Conservation (phyloP, 1,140 invertebrate species). For the Zaprionus capensis region DNA sequence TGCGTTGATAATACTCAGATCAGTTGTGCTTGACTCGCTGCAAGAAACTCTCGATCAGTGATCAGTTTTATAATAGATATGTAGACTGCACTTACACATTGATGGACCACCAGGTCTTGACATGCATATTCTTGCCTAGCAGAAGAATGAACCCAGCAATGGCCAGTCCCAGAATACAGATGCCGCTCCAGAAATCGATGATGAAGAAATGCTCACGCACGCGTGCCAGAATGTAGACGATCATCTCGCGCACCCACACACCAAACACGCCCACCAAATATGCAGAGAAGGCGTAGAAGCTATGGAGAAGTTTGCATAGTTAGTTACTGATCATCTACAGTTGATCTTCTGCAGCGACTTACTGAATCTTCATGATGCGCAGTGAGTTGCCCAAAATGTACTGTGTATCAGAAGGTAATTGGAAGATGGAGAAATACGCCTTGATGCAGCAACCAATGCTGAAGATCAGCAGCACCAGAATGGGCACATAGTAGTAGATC, state of each 20-base stretch:
- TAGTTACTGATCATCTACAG: neutral
- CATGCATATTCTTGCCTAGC: slow-evolving; percentile 68
- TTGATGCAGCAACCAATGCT: slow-evolving; percentile 63
- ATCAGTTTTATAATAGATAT: neutral
- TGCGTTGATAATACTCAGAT: slow-evolving; percentile 71
- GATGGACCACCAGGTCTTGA: slow-evolving; percentile 73
- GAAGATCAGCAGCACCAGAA: slow-evolving; percentile 57
- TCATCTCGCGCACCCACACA: slow-evolving; percentile 74
- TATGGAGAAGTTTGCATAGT: neutral
- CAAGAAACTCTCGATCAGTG: neutral
- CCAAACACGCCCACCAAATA: slow-evolving; percentile 69
- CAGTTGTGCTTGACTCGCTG: slow-evolving; percentile 70
- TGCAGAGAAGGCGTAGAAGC: slow-evolving; percentile 69
- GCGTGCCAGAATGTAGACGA: slow-evolving; percentile 70
- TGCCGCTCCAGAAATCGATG: slow-evolving; percentile 79
- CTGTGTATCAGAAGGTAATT: slow-evolving; percentile 59
- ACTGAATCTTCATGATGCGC: slow-evolving; percentile 73
- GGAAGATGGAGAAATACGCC: slow-evolving; percentile 66
- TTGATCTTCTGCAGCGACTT: slow-evolving; percentile 5
- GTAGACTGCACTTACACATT: slow-evolving; percentile 68
- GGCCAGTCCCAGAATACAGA: slow-evolving; percentile 69
- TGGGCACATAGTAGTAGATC: slow-evolving; percentile 73
- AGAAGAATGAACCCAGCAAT: slow-evolving; percentile 68
- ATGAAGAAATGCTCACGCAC: slow-evolving; percentile 75
- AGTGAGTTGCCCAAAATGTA: slow-evolving; percentile 66